A percentile compares a stretch with the other conserved stretches of the same genome.
These are phyloP conservation scores for Bufo gargarizans DNA, from an alignment of 2,113 vertebrate species.

Conservation along the genomic window DNA sequence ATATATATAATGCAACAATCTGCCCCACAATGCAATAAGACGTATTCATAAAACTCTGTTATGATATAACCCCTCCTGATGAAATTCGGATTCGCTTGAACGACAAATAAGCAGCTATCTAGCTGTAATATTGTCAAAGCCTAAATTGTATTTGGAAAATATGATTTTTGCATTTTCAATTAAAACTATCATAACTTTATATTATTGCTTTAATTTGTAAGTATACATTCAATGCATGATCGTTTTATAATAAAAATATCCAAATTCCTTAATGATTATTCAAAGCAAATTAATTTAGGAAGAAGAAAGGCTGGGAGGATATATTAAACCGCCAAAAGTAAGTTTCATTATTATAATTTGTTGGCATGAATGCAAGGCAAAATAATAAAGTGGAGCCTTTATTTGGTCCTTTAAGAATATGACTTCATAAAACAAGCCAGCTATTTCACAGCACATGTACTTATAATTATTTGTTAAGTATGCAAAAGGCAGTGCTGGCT, in stretches of 20 bases:
- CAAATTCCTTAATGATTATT: conserved; percentile 17
- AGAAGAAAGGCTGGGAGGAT: neutral
- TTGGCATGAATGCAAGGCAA: neutral
- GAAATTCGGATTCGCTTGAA: neutral
- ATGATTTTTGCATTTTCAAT: conserved; percentile 17
- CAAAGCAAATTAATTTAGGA: conserved; percentile 14
- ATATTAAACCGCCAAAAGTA: conserved; percentile 4
- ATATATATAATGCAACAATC: neutral
- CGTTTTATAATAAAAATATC: conserved; percentile 33
- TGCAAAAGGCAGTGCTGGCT: conserved; percentile 27
- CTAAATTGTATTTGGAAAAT: neutral
- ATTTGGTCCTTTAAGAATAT: conserved; percentile 24
- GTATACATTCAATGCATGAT: neutral
- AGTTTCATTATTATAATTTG: conserved; percentile 24
- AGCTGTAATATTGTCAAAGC: neutral
- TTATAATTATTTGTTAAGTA: conserved; percentile 47
- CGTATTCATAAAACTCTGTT: neutral
- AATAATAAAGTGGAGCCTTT: conserved; percentile 26
- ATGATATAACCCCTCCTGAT: neutral
- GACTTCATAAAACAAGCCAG: conserved; percentile 19
- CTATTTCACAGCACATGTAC: conserved; percentile 17
- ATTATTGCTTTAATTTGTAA: conserved; percentile 37
- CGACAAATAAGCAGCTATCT: neutral
- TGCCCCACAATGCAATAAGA: neutral
- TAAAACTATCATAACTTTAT: conserved; percentile 4